phyloP scores from a whole-genome alignment of 1,140 invertebrate species.

The Trigoniulus corallinus region DNA sequence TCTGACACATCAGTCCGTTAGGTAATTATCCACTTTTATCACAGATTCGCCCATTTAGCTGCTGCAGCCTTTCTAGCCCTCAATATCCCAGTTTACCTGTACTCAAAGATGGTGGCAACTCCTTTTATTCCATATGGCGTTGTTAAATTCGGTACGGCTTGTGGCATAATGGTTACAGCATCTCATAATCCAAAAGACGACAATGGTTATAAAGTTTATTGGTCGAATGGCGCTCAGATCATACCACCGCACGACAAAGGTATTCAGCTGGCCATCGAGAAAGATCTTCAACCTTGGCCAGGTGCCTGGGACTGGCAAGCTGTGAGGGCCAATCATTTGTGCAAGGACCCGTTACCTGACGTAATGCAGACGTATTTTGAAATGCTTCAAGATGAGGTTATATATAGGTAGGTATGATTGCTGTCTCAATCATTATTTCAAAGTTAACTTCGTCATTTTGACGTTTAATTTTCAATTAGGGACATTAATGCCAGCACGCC shows the following conservation, averaged over 20 bases:
- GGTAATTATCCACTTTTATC: not conserved
- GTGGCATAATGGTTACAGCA: constrained; percentile 91
- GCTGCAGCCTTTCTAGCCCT: constrained; percentile 61
- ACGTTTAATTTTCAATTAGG: constrained; percentile 17
- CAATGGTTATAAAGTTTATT: constrained; percentile 98
- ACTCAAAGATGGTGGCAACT: constrained; percentile 65
- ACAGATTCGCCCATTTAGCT: constrained; percentile 79
- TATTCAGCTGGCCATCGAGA: constrained; percentile 61
- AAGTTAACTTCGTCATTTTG: not conserved
- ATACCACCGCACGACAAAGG: constrained; percentile 76
- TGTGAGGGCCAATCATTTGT: constrained; percentile 19
- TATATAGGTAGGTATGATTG: constrained; percentile 4
- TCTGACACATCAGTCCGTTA: not conserved
- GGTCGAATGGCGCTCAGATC: constrained; percentile 88
- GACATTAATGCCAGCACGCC: constrained; percentile 39
- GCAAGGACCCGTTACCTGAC: constrained; percentile 31
- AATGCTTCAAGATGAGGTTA: constrained; percentile 34
- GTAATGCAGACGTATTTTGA: constrained; percentile 47
- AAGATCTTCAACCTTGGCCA: constrained; percentile 51
- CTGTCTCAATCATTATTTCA: not conserved
- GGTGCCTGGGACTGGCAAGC: constrained; percentile 44
- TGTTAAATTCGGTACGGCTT: constrained; percentile 44
- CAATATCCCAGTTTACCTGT: constrained; percentile 68
- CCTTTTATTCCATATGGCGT: constrained; percentile 82
- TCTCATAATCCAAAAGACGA: constrained; percentile 98